Percentiles rank a stretch among this genome's conserved stretches.
phyloP scores from a whole-genome alignment of 1,140 invertebrate genomes.

The Callitettix versicolor region DNA sequence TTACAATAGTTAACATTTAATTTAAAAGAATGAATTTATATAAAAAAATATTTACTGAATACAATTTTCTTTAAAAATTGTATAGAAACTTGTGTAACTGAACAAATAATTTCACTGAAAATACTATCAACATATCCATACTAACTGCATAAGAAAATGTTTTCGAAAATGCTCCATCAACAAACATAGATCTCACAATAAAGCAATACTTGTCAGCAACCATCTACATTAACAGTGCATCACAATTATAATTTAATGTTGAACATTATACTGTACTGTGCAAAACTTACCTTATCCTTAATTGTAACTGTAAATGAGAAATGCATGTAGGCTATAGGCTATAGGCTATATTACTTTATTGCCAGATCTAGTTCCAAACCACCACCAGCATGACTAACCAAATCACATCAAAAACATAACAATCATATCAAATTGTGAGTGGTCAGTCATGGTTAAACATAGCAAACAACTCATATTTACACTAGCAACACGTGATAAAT shows the following conservation, averaged over 20 bases:
- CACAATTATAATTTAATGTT: not conserved
- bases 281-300: slow-evolving; percentile 12
- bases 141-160: not conserved
- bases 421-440: too few species aligned
- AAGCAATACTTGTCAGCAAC: slow-evolving; percentile 6
- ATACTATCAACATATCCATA: not conserved
- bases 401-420: too few species aligned
- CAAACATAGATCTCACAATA: slow-evolving; percentile 8
- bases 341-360: slow-evolving; percentile 3
- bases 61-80: too few species aligned
- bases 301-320: not conserved
- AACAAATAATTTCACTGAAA: not conserved
- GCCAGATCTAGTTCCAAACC: not conserved
- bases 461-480: too few species aligned
- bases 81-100: too few species aligned
- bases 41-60: too few species aligned
- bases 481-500: too few species aligned
- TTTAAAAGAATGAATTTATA: too few species aligned
- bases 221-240: slow-evolving; percentile 9
- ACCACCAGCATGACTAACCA: not conserved
- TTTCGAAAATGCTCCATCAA: not conserved
- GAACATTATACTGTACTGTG: not conserved
- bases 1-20: too few species aligned
- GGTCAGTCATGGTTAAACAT: too few species aligned
- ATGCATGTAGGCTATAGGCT: too few species aligned